A percentile compares a stretch with the other conserved stretches of the same genome.
Conservation (phyloP, 2,888 invertebrate species). For the Melolontha melolontha region DNA sequence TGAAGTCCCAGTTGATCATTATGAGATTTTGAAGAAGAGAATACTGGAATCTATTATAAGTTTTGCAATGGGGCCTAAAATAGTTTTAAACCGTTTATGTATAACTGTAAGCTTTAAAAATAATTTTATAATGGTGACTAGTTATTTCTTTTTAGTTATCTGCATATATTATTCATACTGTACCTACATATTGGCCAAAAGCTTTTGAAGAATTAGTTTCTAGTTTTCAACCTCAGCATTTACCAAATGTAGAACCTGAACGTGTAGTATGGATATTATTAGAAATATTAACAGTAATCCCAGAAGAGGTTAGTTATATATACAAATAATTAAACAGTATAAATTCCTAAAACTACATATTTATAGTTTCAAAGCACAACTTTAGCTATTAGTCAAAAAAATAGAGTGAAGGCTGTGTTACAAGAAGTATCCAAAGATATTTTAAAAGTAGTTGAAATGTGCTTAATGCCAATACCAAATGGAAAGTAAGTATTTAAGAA, state of each 20-base stretch:
- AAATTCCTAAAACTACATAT: background rate
- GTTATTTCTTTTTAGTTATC: slow-evolving; percentile 75
- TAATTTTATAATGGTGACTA: slow-evolving; percentile 7
- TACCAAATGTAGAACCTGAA: slow-evolving; percentile 72
- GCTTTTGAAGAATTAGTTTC: slow-evolving; percentile 81
- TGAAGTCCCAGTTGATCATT: slow-evolving; percentile 85
- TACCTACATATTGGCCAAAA: slow-evolving; percentile 70
- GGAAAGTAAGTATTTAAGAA: slow-evolving; percentile 57
- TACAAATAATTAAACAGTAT: background rate
- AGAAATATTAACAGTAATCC: slow-evolving; percentile 87
- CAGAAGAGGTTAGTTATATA: slow-evolving; percentile 79
- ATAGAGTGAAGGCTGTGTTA: slow-evolving; percentile 62
- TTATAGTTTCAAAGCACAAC: slow-evolving; percentile 65
- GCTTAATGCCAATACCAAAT: slow-evolving; percentile 60
- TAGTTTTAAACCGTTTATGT: slow-evolving; percentile 87
- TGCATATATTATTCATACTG: slow-evolving; percentile 81
- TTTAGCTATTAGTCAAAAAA: slow-evolving; percentile 63
- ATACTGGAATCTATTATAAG: slow-evolving; percentile 81
- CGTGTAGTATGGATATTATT: slow-evolving; percentile 77
- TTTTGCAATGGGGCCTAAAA: slow-evolving; percentile 84
- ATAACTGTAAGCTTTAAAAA: slow-evolving; percentile 78
- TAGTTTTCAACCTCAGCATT: slow-evolving; percentile 66
- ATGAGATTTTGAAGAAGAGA: slow-evolving; percentile 81
- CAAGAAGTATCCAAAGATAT: slow-evolving; percentile 65
- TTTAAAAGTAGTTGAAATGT: slow-evolving; percentile 64